Evolutionary conservation across 2,113 vertebrate genomes (phyloP).

Genomic region (Gila orcuttii): DNA sequence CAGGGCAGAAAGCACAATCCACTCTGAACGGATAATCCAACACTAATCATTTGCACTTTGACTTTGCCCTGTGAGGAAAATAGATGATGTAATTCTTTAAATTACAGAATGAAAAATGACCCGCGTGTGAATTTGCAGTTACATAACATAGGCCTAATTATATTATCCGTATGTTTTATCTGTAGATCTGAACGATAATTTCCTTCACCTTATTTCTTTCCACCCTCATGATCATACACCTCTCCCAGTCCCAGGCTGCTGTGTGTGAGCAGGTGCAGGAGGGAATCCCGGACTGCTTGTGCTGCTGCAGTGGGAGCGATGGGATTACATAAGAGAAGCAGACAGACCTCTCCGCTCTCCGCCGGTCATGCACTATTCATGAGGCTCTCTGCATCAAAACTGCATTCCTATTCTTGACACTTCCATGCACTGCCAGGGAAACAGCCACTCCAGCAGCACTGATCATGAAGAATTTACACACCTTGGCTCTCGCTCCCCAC

Average conservation of each 20-base stretch:
- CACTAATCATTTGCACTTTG: slow-evolving; percentile 48
- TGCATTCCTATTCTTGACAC: slow-evolving; percentile 52
- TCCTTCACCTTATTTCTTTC: not conserved
- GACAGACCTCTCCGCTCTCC: slow-evolving; percentile 45
- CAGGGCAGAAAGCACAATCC: slow-evolving; percentile 57
- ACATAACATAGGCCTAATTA: not conserved
- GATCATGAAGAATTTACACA: slow-evolving; percentile 20
- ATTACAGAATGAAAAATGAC: not conserved
- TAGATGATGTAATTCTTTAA: not conserved
- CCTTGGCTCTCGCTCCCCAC: not conserved
- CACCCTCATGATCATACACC: not conserved
- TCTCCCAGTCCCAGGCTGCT: no score
- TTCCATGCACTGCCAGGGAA: not conserved
- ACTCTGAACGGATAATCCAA: slow-evolving; percentile 60
- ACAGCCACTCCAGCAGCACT: not conserved
- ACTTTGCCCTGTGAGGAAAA: not conserved
- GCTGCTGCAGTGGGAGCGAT: slow-evolving; percentile 65
- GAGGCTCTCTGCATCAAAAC: slow-evolving; percentile 66
- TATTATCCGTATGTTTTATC: not conserved
- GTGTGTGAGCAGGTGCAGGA: slow-evolving; percentile 58
- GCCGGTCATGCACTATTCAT: slow-evolving; percentile 70
- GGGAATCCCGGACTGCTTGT: slow-evolving; percentile 74
- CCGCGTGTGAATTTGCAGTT: not conserved
- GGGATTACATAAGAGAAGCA: slow-evolving; percentile 68
- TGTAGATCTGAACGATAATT: not conserved